These are phyloP conservation scores for Hepsetus odoe DNA, from an alignment of 2,113 vertebrate genomes.

Conservation along the genomic window DNA sequence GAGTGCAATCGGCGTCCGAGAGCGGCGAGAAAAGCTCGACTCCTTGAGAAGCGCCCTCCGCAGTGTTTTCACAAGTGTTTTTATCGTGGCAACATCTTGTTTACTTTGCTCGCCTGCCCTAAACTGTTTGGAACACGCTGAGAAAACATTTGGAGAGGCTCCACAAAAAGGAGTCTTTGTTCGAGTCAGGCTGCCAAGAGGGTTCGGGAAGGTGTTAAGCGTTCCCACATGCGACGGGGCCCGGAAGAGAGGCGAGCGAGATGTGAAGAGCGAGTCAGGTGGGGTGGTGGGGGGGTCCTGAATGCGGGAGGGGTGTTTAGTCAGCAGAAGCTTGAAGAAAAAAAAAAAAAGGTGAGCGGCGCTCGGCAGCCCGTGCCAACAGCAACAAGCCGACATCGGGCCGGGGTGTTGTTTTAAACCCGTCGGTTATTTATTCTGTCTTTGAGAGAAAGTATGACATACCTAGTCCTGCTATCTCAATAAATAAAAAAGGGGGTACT, in stretches of 20 bases:
- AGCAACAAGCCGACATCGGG: constrained; percentile 69
- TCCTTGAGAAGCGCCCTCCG: constrained; percentile 77
- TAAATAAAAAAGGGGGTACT: constrained; percentile 68
- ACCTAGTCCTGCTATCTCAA: constrained; percentile 69
- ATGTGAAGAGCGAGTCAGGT: constrained; percentile 78
- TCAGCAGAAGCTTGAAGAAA: constrained; percentile 67
- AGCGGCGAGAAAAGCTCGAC: constrained; percentile 56
- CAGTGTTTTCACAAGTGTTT: constrained; percentile 99
- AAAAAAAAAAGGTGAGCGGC: constrained; percentile 68
- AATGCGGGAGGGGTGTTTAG: constrained; percentile 52
- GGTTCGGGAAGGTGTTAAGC: constrained; percentile 96
- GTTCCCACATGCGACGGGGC: constrained; percentile 89
- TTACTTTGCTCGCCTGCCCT: constrained; percentile 99
- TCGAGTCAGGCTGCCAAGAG: constrained; percentile 81
- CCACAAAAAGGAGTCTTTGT: constrained; percentile 98
- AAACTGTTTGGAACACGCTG: constrained; percentile 99
- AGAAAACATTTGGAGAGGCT: constrained; percentile 97
- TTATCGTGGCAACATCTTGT: constrained; percentile 99
- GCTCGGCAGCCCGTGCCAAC: constrained; percentile 71
- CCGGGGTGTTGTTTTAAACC: constrained; percentile 78
- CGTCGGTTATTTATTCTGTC: constrained; percentile 74
- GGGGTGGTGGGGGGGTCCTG: constrained; percentile 78
- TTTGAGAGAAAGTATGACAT: constrained; percentile 76
- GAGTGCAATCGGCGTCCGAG: constrained; percentile 72
- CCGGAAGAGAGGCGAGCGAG: constrained; percentile 63